Evolutionary conservation across 2,888 invertebrate genomes (phyloP).

Genomic region (Leucania comma): DNA sequence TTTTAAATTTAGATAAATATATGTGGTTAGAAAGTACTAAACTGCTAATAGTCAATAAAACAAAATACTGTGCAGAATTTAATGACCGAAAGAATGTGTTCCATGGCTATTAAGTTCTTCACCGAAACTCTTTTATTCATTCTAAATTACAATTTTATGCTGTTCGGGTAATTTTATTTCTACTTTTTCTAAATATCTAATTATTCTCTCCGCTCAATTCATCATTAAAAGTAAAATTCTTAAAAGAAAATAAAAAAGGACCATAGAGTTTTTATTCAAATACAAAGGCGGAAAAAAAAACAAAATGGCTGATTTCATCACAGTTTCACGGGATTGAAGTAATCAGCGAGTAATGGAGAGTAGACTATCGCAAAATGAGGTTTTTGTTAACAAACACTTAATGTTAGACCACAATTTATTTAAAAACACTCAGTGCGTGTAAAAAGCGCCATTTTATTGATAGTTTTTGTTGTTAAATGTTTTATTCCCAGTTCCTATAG

Average conservation of each 20-base stretch:
- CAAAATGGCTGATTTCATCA: conserved; percentile 36
- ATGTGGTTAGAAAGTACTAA: background rate
- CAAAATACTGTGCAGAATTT: conserved; percentile 5
- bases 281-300: conserved; percentile 11
- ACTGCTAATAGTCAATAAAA: background rate
- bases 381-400: conserved; percentile 48
- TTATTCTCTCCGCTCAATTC: conserved; percentile 16
- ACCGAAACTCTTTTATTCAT: conserved; percentile 5
- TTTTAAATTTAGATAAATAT: too few relatives aligned
- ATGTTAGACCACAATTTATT: conserved; percentile 36
- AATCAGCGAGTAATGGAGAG: conserved; percentile 52
- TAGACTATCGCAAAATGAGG: conserved; percentile 42
- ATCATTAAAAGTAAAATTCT: conserved; percentile 26
- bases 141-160: conserved; percentile 16
- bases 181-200: conserved; percentile 16
- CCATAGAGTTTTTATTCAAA: conserved; percentile 41
- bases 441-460: conserved; percentile 48
- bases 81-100: conserved; percentile 14
- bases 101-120: conserved; percentile 7
- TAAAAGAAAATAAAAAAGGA: conserved; percentile 16
- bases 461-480: conserved; percentile 45
- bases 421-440: conserved; percentile 36
- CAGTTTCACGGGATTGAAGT: conserved; percentile 44
- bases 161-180: conserved; percentile 4
- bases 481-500: conserved; percentile 4